Evolutionary conservation across 2,888 invertebrate species (phyloP).

Genomic region (Chaetoderma sp.): DNA sequence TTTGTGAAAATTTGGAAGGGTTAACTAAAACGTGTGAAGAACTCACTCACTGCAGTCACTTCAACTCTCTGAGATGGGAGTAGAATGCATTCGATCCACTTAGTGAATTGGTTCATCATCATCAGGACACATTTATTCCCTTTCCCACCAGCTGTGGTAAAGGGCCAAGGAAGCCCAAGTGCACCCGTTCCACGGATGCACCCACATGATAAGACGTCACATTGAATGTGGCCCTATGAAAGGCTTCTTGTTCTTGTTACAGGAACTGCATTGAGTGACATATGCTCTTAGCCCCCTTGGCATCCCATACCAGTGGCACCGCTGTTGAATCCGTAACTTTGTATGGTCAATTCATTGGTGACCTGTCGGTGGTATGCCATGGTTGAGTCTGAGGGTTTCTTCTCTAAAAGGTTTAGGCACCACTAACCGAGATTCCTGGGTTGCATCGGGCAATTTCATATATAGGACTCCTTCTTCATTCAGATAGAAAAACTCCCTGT

Average conservation of each 20-base stretch:
- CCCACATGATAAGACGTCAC: neutral
- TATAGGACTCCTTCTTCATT: neutral
- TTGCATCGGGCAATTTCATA: neutral
- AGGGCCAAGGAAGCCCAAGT: neutral
- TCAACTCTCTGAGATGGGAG: neutral
- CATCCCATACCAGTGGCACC: neutral
- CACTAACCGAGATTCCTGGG: neutral
- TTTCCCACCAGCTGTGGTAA: neutral
- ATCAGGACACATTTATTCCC: slow-evolving; percentile 1
- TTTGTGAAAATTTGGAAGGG: slow-evolving; percentile 13
- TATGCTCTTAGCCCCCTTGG: neutral
- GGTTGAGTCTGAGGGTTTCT: neutral
- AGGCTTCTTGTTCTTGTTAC: neutral
- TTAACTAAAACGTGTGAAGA: slow-evolving; percentile 1
- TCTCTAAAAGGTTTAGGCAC: neutral
- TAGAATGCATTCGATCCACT: slow-evolving; percentile 1
- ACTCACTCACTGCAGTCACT: neutral
- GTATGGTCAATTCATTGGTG: neutral
- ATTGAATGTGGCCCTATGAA: neutral
- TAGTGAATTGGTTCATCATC: neutral
- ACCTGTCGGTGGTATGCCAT: neutral
- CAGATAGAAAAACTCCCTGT: neutral
- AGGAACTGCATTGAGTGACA: neutral
- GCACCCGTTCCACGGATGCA: too few relatives aligned
- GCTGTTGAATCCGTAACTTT: neutral